Base-by-base conservation (phyloP, 2,797 vertebrate species). In the Gambelia wislizenii region DNA sequence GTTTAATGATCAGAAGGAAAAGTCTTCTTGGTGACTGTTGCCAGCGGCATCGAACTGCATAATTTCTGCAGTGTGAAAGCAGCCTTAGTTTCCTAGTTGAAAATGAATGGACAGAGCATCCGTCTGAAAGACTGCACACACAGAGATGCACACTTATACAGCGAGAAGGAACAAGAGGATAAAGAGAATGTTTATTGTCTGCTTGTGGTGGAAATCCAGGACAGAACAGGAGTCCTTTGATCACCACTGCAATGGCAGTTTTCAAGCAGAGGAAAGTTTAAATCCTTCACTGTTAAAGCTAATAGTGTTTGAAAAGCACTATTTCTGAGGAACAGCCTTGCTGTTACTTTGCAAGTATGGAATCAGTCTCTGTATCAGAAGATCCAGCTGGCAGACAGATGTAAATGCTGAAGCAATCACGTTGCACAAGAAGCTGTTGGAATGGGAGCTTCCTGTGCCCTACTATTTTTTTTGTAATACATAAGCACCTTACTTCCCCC, bases 371-470 rank as follows among this genome's bases (percentile, higher is more conserved):
- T 52, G 27, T 59, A 69, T 27, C 59, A 44, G 59, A 27, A 56
- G 47, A 69, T 44, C 72, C 81, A 88, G 59, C 74, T 84, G 81
- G 47, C 75, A 67, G 74, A n/a, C 81, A 54, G 81, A 88, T 88
- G 72, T 52, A 75, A 64, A 83, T 13, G 18, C n/a, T 39, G 25
- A 36, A 36, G 6, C 16, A 52, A 44, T 64, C 36, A 27, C n/a
- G 22, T 44, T 33, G n/a, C 72, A 39, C 56, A 76, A 20, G 61
- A 88, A 36, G 59, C 13, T 39, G 72, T 12, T 76, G 9, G 14
- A 64, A 81, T 30, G 54, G 33, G 25, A 30, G 39, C n/a, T 27
- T 83, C 47, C 72, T 76, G 42, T 59, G 39, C 30, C 30, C 5
- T 22, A 59, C 13, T n/a, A 75, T 52, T 69, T 54, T 12, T 16